Base-by-base conservation (phyloP, 2,797 vertebrate genomes). In the Pelobates cultripes region DNA sequence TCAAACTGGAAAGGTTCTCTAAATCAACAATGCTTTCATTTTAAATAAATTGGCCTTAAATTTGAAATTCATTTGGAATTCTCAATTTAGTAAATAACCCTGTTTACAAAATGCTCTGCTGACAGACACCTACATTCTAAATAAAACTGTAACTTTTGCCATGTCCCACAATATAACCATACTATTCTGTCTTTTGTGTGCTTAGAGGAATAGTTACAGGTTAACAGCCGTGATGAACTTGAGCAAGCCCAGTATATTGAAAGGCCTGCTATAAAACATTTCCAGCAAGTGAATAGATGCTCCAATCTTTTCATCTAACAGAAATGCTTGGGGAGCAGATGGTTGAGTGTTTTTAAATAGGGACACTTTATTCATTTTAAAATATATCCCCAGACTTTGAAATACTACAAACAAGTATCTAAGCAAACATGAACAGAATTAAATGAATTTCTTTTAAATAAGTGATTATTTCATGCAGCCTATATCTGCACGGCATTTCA, bases 281-380 rank as follows among this genome's bases (percentile, higher is more conserved):
- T 74, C 51, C 17, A 74, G 66, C 70, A 43, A 64, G 74, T 41
- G 66, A 15, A 67, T 40, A 70, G 66, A 74, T 79, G 51, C 44
- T 61, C 47, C 64, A 28, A 53, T 66, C 71, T 44, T 63, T 63
- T 75, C 55, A 68, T 69, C 63, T 43, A n/a, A 44, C 51, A 79
- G n/a, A 63, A 73, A 70, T 40, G 71, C 41, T 45, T 43, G 43
- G 66, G 72, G 55, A 83, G 81, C 81, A 83, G 81, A 79, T 83
- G 81, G 68, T 78, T 78, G 55, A 83, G 77, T 79, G 76, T 63
- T 64, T 79, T 70, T 68, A 61, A 43, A 43, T 51, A 77, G 70
- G 41, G 13, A 6, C 53, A 60, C 78, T 83, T 78, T 74, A 73
- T 83, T 60, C 60, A 53, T 77, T 72, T 47, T 71, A 70, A 81